These are phyloP conservation scores for Aphidius ervi DNA, from an alignment of 1,140 invertebrate species.

Conservation along the genomic window DNA sequence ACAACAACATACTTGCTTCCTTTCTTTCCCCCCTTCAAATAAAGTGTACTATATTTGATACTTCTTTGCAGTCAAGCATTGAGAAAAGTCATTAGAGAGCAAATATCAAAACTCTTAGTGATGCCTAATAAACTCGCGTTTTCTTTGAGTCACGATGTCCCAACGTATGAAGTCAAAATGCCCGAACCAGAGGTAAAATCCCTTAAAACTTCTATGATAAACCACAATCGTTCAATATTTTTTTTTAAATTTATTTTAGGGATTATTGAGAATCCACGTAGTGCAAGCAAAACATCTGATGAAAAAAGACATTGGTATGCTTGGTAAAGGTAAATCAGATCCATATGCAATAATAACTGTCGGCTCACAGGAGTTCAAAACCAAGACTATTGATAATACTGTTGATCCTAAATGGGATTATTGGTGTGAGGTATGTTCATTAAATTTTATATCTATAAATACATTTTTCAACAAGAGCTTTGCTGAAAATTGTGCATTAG, in stretches of 20 bases:
- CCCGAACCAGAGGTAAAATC: slow-evolving; percentile 78
- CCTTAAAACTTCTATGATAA: not conserved
- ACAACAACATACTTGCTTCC: too few relatives aligned
- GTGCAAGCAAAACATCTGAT: slow-evolving; percentile 91
- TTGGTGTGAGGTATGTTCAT: slow-evolving; percentile 78
- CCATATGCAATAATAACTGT: slow-evolving; percentile 87
- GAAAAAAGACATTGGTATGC: slow-evolving; percentile 84
- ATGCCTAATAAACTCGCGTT: slow-evolving; percentile 91
- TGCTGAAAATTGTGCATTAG: slow-evolving; percentile 20
- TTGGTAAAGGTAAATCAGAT: slow-evolving; percentile 94
- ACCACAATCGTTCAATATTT: slow-evolving; percentile 14
- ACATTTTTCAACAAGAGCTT: slow-evolving; percentile 20
- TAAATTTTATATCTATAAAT: too few relatives aligned
- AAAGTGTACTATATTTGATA: slow-evolving; percentile 26
- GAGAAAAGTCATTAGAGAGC: slow-evolving; percentile 83
- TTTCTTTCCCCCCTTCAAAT: not conserved
- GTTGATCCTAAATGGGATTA: slow-evolving; percentile 92
- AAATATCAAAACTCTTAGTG: slow-evolving; percentile 84
- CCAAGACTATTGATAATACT: slow-evolving; percentile 84
- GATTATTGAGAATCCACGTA: slow-evolving; percentile 80
- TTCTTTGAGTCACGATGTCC: slow-evolving; percentile 75
- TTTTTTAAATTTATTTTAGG: slow-evolving; percentile 51
- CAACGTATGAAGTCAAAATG: slow-evolving; percentile 73
- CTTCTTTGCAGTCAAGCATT: slow-evolving; percentile 71
- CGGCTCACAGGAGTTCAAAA: slow-evolving; percentile 84